A percentile compares a stretch with the other conserved stretches of the same genome.
phyloP scores from a whole-genome alignment of 1,140 invertebrate species.

The Cyclargus thomasi region DNA sequence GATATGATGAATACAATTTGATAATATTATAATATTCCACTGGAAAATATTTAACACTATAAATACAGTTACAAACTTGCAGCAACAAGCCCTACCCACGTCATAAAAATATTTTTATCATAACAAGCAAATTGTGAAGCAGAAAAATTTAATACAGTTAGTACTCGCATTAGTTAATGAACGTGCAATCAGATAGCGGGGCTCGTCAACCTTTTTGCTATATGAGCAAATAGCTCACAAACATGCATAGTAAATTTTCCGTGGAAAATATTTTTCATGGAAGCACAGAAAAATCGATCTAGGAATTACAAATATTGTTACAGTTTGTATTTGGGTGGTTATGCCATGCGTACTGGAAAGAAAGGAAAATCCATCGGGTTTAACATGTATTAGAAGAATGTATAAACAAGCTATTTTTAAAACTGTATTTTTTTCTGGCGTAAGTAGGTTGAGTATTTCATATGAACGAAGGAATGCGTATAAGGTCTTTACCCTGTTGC shows the following conservation, averaged over 20 bases:
- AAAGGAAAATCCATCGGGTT: too few relatives aligned
- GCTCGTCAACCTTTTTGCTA: background rate
- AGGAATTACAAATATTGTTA: too few relatives aligned
- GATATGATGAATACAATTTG: too few relatives aligned
- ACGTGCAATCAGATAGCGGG: conserved; percentile 8
- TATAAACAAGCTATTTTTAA: too few relatives aligned
- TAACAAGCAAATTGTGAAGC: conserved; percentile 3
- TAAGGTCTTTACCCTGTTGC: background rate
- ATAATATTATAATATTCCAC: background rate
- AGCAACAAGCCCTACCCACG: background rate
- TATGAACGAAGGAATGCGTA: background rate
- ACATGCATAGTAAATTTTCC: background rate
- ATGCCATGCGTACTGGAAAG: too few relatives aligned
- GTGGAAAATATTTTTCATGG: too few relatives aligned
- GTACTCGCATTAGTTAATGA: conserved; percentile 2
- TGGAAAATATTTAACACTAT: background rate
- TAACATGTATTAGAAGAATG: too few relatives aligned
- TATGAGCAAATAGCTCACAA: background rate
- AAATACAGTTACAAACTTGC: background rate
- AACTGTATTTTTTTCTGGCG: too few relatives aligned
- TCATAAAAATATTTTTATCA: conserved; percentile 1
- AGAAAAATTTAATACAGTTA: conserved; percentile 10
- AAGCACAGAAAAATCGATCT: too few relatives aligned
- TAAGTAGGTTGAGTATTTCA: background rate
- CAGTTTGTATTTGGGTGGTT: too few relatives aligned